phyloP scores from a whole-genome alignment of 1,140 invertebrate species.

The Platorchestia sp. region DNA sequence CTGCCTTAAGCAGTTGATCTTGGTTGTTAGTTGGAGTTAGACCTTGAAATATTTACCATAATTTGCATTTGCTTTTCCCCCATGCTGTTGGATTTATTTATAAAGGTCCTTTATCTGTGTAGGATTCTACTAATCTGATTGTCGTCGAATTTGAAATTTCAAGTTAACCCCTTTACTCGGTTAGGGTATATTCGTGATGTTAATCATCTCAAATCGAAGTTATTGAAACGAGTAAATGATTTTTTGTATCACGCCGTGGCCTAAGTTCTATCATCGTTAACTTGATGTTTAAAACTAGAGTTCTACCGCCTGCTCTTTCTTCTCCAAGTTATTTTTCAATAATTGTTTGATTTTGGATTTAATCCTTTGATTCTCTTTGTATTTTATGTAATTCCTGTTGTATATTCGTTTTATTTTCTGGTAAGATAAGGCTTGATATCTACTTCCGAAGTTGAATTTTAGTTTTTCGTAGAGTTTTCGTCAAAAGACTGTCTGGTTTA shows the following conservation, averaged over 20 bases:
- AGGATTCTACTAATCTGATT: not conserved
- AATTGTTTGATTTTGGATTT: not conserved
- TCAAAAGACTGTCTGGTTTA: not conserved
- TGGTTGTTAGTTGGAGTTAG: not conserved
- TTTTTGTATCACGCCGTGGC: not conserved
- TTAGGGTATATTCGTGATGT: not conserved
- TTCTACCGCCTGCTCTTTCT: not conserved
- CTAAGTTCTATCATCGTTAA: not conserved
- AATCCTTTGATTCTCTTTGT: not conserved
- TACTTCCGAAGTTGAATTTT: not conserved
- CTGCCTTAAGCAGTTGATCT: not conserved
- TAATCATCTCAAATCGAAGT: not conserved
- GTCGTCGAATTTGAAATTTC: not conserved
- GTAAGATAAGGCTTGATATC: not conserved
- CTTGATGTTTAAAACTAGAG: not conserved
- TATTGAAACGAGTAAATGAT: not conserved
- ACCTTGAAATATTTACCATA: not conserved
- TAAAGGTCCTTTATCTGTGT: not conserved
- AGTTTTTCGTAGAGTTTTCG: not conserved
- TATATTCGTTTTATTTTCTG: not conserved
- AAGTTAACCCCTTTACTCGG: not conserved
- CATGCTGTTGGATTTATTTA: not conserved
- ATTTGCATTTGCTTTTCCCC: not conserved
- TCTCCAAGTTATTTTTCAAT: not conserved
- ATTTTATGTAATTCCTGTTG: not conserved